Conservation (phyloP, 2,797 vertebrate species). For the Carduelis carduelis region DNA sequence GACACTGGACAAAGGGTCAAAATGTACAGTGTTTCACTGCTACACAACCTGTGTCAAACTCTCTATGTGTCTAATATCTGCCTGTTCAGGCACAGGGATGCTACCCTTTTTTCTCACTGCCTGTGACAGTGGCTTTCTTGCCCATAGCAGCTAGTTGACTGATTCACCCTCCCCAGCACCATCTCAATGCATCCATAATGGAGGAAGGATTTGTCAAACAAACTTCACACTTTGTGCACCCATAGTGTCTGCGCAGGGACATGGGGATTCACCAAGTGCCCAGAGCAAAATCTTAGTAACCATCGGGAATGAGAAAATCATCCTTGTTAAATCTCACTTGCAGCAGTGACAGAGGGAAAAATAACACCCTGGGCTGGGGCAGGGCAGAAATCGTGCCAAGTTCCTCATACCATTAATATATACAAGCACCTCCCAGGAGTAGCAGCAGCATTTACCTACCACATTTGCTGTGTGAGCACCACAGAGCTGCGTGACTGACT, state of each 20-base stretch:
- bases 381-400: neutral
- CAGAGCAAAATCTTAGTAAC: neutral
- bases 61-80: neutral
- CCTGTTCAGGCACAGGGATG: neutral
- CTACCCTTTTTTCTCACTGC: neutral
- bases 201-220: neutral
- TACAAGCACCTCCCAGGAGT: neutral
- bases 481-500: neutral
- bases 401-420: neutral
- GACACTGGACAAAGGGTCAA: neutral
- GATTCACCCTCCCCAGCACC: neutral
- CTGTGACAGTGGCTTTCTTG: neutral
- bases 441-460: neutral
- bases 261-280: neutral
- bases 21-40: neutral
- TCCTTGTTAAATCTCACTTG: neutral
- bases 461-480: neutral
- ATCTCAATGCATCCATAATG: neutral
- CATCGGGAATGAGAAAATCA: neutral
- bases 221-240: neutral
- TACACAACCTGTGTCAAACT: neutral
- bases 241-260: neutral
- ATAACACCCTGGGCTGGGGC: neutral
- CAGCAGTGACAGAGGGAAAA: neutral
- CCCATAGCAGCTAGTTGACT: neutral